Base-by-base conservation (phyloP, 2,113 vertebrate species). In the Thinocorus orbignyianus region DNA sequence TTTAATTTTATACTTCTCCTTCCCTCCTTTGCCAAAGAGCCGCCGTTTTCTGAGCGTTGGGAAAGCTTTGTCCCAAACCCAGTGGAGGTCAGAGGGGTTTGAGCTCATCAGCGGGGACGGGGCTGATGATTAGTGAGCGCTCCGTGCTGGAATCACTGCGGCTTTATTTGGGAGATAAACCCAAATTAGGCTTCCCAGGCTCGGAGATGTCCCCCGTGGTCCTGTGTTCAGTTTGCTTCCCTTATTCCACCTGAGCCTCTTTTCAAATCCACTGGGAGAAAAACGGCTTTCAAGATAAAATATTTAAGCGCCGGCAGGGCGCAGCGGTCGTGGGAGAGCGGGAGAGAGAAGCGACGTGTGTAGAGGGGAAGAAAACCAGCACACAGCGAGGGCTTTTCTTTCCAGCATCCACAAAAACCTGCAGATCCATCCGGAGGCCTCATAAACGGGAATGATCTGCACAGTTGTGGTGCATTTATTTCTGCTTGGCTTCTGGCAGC, bases 1-100 rank as follows among this genome's bases (percentile, higher is more conserved):
- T n/a, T n/a, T n/a, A n/a, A n/a, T n/a, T n/a, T 33, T 10, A 0
- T 1, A 0, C 49, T 52, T 37, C 6, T 4, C 52, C n/a, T 48
- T 33, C 42, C 1, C 17, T 6, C 4, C 0, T 42, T 30, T 20
- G 25, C 33, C 0, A 30, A 81, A 26, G 3, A 15, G 20, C 28
- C 1, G 0, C 39, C 1, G 49, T 17, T 71, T 44, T 8, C 37
- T 14, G 80, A 26, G 25, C 4, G 7, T 2, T 24, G 7, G 79
- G 16, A 54, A 54, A 61, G 4, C 58, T 68, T 24, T 51, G 35
- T 70, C 41, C 1, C 7, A 7, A 35, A 5, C 3, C 4, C 31
- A 2, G 58, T 1, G 31, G 15, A 49, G 88, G 55, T 49, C 39
- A 6, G 73, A 22, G 64, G 46, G 78, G 61, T 3, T 3, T 26